Percentiles rank a stretch among this genome's conserved stretches.
These are phyloP conservation scores for Drosophila cardini DNA, from an alignment of 1,140 invertebrate species.

Conservation along the genomic window DNA sequence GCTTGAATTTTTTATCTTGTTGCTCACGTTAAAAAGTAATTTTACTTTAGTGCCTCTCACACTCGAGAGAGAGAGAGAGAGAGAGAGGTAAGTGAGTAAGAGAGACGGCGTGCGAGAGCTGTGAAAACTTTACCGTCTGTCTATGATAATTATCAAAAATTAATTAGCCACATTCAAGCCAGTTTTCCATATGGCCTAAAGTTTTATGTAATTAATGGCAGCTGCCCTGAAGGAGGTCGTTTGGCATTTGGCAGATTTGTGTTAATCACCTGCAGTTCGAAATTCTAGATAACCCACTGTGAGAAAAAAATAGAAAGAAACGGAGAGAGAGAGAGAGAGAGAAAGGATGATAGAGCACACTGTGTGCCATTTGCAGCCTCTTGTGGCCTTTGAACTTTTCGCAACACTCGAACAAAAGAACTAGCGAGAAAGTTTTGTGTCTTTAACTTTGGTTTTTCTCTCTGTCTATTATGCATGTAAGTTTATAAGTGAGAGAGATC, in stretches of 20 bases:
- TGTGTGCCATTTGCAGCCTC: slow-evolving; percentile 29
- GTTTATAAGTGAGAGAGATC: slow-evolving; percentile 9
- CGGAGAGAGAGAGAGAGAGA: background rate
- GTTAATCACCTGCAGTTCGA: slow-evolving; percentile 47
- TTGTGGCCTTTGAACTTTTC: slow-evolving; percentile 70
- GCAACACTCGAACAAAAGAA: slow-evolving; percentile 61
- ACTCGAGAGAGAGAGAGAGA: background rate
- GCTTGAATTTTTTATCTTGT: slow-evolving; percentile 29
- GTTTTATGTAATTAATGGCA: slow-evolving; percentile 59
- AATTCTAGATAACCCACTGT: slow-evolving; percentile 17
- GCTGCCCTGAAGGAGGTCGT: slow-evolving; percentile 19
- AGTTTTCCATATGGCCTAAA: slow-evolving; percentile 63
- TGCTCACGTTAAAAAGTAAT: slow-evolving; percentile 41
- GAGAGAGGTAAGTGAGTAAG: background rate
- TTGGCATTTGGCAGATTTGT: slow-evolving; percentile 46
- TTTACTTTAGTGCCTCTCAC: slow-evolving; percentile 50
- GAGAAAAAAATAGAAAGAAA: background rate
- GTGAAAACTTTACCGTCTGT: slow-evolving; percentile 29
- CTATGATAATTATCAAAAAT: slow-evolving; percentile 65
- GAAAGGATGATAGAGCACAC: background rate
- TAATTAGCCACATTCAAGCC: slow-evolving; percentile 59
- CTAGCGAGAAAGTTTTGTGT: slow-evolving; percentile 57
- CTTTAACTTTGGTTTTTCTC: slow-evolving; percentile 42
- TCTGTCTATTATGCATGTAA: slow-evolving; percentile 63
- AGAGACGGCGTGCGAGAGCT: background rate